These are phyloP conservation scores for Dasypogon diadema DNA, from an alignment of 2,888 invertebrate species.

Conservation along the genomic window DNA sequence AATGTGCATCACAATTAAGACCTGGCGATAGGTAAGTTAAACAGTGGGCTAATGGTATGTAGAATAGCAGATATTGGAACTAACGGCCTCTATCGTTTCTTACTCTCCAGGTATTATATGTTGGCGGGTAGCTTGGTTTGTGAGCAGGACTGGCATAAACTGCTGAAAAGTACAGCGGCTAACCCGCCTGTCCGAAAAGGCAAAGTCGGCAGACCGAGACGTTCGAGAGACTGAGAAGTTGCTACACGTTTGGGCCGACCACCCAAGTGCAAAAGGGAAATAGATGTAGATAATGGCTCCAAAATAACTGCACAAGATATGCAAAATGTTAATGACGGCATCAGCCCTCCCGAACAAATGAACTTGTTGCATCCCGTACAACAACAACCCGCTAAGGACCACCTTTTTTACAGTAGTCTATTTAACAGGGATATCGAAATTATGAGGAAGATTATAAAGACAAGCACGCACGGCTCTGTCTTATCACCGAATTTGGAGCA, in stretches of 20 bases:
- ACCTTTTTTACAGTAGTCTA: constrained; percentile 58
- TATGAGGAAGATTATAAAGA: constrained; percentile 58
- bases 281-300: constrained; percentile 18
- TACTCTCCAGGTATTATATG: constrained; percentile 81
- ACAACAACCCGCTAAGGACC: constrained; percentile 54
- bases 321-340: background rate
- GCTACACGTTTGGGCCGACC: constrained; percentile 60
- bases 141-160: constrained; percentile 93
- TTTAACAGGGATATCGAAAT: constrained; percentile 58
- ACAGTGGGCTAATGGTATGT: constrained; percentile 32
- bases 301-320: constrained; percentile 27
- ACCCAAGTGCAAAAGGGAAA: constrained; percentile 60
- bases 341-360: constrained; percentile 24
- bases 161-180: constrained; percentile 77
- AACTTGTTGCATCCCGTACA: constrained; percentile 49
- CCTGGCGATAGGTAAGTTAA: constrained; percentile 83
- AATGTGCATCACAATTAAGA: constrained; percentile 87
- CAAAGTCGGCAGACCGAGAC: constrained; percentile 82
- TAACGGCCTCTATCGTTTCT: background rate
- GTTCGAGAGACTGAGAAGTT: constrained; percentile 82
- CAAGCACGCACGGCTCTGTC: background rate
- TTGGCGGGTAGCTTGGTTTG: constrained; percentile 88
- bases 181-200: constrained; percentile 83
- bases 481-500: constrained; percentile 17
- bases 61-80: constrained; percentile 1